Evolutionary conservation across 2,888 invertebrate species (phyloP), one percentile per base, ranked within the genome.

Genomic region (Atherix ibis): DNA sequence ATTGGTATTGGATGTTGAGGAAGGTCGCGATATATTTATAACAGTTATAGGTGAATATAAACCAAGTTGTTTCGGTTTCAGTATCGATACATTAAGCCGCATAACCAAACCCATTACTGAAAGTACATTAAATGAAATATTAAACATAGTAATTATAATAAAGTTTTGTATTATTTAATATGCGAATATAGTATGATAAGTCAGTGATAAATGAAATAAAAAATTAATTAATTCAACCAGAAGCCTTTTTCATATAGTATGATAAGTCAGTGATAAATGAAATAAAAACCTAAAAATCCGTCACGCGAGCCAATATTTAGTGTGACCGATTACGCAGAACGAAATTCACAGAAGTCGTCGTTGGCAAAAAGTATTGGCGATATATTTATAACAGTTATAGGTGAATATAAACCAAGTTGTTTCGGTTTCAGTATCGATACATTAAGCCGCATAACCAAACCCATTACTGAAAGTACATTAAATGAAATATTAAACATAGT

Each of bases 21-120:
- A 91, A 34, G 97, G 98, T 3, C 88, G 95, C 57, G 95, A 98
- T 64, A 87, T 94, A 54, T 98, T 98, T 56, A 83, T 89, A 43
- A 87, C 82, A 18, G 76, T 89, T 4, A 80, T 78, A 48, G 88
- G 85, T 26, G 78, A 77, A 48, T 92, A 91, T 58, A 78, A 87
- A 53, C 76, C 84, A 48, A 91, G 89, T 56, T 87, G 84, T 58
- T 94, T 94, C 62, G 92, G 92, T 2, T 77, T 82, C 40, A 85
- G 91, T 2, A 77, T 95, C 54, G 83, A 89, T 54, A 79, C 84
- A 16, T 64, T 95, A 43, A 83, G 89, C 41, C 77, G 85, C 52
- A 75, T 88, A 46, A 74, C 76, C 46, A 74, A 77, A 46, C 91
- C 94, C 5, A 71, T 89, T 29, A 65, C 71, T 50, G 79, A 84